Base-by-base conservation (phyloP, 2,888 invertebrate species). In the Atherix ibis region DNA sequence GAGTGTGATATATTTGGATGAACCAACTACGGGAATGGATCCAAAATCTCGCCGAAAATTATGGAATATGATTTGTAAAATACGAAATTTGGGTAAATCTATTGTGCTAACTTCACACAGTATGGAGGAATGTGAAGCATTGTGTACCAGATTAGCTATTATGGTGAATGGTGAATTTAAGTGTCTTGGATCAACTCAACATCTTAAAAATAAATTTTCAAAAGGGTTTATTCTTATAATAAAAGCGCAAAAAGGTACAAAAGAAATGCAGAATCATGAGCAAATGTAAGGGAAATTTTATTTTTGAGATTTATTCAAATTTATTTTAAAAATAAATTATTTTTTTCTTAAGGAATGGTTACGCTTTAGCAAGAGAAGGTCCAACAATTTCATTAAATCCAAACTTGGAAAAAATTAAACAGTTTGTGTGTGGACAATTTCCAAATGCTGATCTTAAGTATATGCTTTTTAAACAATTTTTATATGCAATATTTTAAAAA, bases 41-140 rank as follows among this genome's bases (percentile, higher is more conserved):
- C 78, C 83, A 2, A 77, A 76, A 2, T 80, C 85, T 3, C 73
- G 82, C 48, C 65, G 84, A 37, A 71, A 77, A 42, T 69, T 88
- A 18, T 88, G 87, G 87, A 67, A 77, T 46, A 74, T 76, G 0
- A 63, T 85, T 18, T 65, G 70, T 34, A 66, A 70, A 39, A 68
- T 76, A 13, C 65, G 79, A 27, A 72, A 73, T 35, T 63, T 68
- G 4, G 83, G 84, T 1, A 70, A 71, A 47, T 76, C 80, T 33
- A 68, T 87, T 25, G 67, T 88, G 39, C 66, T 87, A 42, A 83
- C 87, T 15, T 81, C 83, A 32, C 78, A 77, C 56, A 79, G 79
- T 54, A 80, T 82, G 74, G 73, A 76, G 49, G 84, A 84, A 58
- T 81, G 82, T 57, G 82, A 83, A 61, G 75, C 76, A 27, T 62